These are phyloP conservation scores for Antigone vipio DNA, from an alignment of 2,113 vertebrate genomes.

Conservation along the genomic window DNA sequence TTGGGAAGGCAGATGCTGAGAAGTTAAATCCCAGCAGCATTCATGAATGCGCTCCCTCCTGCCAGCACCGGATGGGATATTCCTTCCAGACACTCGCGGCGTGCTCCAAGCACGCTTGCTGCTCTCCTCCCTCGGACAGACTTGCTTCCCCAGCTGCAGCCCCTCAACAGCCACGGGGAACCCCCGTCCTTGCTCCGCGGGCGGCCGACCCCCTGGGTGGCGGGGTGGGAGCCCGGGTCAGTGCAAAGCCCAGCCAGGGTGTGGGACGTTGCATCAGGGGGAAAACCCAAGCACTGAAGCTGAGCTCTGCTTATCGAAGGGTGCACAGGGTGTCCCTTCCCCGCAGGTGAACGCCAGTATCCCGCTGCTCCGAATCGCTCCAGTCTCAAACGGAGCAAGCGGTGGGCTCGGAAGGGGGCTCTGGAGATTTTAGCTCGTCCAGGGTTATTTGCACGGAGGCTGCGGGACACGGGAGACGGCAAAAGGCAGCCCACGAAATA, in stretches of 20 bases:
- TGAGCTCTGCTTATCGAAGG: background rate
- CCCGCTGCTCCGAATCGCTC: background rate
- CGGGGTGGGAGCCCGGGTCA: background rate
- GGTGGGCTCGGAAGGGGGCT: background rate
- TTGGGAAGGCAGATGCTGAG: conserved; percentile 39
- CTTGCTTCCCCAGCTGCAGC: background rate
- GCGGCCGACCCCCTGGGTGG: accelerated
- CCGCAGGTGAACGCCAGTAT: background rate
- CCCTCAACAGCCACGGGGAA: background rate
- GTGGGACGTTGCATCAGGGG: too few relatives aligned
- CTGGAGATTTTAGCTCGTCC: background rate
- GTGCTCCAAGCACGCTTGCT: background rate
- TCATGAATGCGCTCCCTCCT: conserved; percentile 14
- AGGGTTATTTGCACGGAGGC: background rate
- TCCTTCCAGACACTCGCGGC: background rate
- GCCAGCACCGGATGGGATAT: conserved; percentile 51
- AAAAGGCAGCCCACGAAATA: background rate
- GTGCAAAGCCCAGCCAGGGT: background rate
- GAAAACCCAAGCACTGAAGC: background rate
- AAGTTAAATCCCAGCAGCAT: conserved; percentile 44
- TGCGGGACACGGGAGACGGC: background rate
- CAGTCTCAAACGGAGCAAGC: background rate
- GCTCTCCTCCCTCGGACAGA: background rate
- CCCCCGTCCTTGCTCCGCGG: background rate
- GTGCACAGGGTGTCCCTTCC: too few relatives aligned